phyloP scores from a whole-genome alignment of 2,888 invertebrate species.

The Azorinus chamasolen region DNA sequence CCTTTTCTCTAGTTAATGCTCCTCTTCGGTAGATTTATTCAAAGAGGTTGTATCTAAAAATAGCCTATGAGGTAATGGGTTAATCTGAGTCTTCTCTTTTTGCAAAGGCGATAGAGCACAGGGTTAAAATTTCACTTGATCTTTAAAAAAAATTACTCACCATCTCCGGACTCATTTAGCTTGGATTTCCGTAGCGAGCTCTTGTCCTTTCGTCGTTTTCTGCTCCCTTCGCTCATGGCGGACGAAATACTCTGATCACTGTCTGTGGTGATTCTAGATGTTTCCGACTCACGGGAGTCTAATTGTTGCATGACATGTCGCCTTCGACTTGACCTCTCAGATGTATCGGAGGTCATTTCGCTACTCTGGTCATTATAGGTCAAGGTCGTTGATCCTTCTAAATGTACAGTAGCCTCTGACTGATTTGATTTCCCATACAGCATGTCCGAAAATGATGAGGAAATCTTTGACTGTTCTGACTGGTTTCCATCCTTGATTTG shows the following conservation, averaged over 20 bases:
- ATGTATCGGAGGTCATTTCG: constrained; percentile 46
- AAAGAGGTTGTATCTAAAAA: too few relatives aligned
- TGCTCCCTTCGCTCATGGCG: constrained; percentile 50
- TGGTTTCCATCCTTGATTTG: constrained; percentile 29
- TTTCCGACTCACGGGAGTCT: constrained; percentile 28
- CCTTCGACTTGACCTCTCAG: constrained; percentile 37
- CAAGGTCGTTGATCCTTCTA: background rate
- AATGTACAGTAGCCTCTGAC: constrained; percentile 2
- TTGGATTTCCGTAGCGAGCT: constrained; percentile 61
- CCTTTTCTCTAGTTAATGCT: too few relatives aligned
- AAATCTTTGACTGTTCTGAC: constrained; percentile 24
- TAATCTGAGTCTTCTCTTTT: too few relatives aligned
- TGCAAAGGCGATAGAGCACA: too few relatives aligned
- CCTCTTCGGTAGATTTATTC: too few relatives aligned
- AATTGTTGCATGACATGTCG: background rate
- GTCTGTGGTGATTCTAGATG: constrained; percentile 39
- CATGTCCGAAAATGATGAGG: constrained; percentile 43
- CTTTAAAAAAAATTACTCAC: too few relatives aligned
- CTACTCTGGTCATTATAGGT: constrained; percentile 23
- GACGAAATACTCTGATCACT: constrained; percentile 59
- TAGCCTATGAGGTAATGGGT: too few relatives aligned
- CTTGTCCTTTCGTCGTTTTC: constrained; percentile 57
- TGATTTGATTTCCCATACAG: constrained; percentile 21
- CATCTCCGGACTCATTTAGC: constrained; percentile 37
- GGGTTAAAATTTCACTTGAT: too few relatives aligned